Percentiles rank a stretch among this genome's conserved stretches.
Evolutionary conservation across 2,797 vertebrate genomes (phyloP).

Genomic region (Sebastes trivittatus): DNA sequence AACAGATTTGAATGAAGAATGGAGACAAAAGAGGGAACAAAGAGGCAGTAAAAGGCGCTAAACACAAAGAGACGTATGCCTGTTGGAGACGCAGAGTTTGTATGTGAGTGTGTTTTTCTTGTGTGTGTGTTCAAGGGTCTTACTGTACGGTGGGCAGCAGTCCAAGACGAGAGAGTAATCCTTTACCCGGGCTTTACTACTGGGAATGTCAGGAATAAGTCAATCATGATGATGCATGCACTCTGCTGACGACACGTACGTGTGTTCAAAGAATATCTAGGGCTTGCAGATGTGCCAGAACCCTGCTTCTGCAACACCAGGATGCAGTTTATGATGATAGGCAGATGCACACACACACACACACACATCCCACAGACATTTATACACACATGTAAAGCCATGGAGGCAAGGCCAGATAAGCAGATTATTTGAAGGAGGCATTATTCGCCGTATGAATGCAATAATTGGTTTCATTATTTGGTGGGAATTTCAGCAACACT

Average conservation of each 20-base stretch:
- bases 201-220: constrained; percentile 72
- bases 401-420: constrained; percentile 70
- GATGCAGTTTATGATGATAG: constrained; percentile 67
- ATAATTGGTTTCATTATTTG: constrained; percentile 78
- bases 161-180: constrained; percentile 75
- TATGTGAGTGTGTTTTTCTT: constrained; percentile 41
- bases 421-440: constrained; percentile 78
- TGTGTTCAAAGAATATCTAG: constrained; percentile 73
- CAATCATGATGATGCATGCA: constrained; percentile 74
- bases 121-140: constrained; percentile 60
- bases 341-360: constrained; percentile 48
- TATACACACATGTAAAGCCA: constrained; percentile 48
- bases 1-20: constrained; percentile 74
- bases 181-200: constrained; percentile 64
- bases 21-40: constrained; percentile 74
- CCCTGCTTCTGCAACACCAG: constrained; percentile 55
- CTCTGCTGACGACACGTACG: constrained; percentile 56
- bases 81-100: constrained; percentile 57
- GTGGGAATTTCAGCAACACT: constrained; percentile 58
- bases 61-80: constrained; percentile 64
- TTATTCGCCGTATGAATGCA: constrained; percentile 73
- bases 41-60: constrained; percentile 60
- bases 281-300: constrained; percentile 72
- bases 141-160: constrained; percentile 72
- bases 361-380: constrained; percentile 1